These are phyloP conservation scores for Ganaspis brasiliensis DNA, from an alignment of 2,888 invertebrate species.

Conservation along the genomic window DNA sequence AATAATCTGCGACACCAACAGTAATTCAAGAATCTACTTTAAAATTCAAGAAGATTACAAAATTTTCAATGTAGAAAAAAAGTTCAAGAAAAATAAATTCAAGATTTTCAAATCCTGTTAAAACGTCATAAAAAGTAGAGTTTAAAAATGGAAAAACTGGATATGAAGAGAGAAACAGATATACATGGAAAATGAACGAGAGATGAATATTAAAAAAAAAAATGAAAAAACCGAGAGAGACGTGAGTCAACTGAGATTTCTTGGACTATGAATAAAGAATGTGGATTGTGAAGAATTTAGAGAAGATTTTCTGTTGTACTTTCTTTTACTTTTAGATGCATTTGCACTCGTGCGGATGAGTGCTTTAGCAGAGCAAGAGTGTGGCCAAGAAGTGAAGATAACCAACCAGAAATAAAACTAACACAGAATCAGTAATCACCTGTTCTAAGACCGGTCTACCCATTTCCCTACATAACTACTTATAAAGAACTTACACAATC, in stretches of 20 bases:
- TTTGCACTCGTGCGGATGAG: slow-evolving; percentile 19
- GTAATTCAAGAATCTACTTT: too few species aligned
- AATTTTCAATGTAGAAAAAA: too few species aligned
- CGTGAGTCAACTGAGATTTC: not conserved
- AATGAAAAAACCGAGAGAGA: not conserved
- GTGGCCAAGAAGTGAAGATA: slow-evolving; percentile 22
- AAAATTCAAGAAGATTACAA: too few species aligned
- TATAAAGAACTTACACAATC: slow-evolving; percentile 51
- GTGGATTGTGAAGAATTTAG: slow-evolving; percentile 1
- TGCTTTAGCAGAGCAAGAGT: slow-evolving; percentile 28
- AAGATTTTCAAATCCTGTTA: too few species aligned
- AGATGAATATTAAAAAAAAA: not conserved
- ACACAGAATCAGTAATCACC: slow-evolving; percentile 60
- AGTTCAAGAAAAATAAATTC: too few species aligned
- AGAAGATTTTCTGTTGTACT: slow-evolving; percentile 10
- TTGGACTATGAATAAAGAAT: not conserved
- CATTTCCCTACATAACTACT: slow-evolving; percentile 66
- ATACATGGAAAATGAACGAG: too few species aligned
- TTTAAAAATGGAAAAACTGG: too few species aligned
- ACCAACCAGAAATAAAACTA: slow-evolving; percentile 51
- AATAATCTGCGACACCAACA: too few species aligned
- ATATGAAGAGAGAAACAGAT: too few species aligned
- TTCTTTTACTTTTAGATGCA: slow-evolving; percentile 21
- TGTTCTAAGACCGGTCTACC: slow-evolving; percentile 65
- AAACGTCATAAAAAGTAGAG: too few species aligned